These are phyloP conservation scores for Spea bombifrons DNA, from an alignment of 2,113 vertebrate species.

Conservation along the genomic window DNA sequence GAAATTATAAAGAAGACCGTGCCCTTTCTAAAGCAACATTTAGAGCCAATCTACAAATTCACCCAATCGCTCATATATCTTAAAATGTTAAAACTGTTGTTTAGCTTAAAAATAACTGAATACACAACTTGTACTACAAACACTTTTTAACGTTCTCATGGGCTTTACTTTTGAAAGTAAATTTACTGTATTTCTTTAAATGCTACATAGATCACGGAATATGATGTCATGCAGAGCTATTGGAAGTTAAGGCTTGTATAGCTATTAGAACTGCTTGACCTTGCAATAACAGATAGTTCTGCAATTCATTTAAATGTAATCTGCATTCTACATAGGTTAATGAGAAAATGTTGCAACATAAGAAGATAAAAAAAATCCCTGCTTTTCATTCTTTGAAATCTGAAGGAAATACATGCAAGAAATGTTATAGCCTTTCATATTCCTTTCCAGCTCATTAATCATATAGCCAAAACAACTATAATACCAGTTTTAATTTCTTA, in stretches of 20 bases:
- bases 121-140: not conserved
- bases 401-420: constrained; percentile 19
- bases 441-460: constrained; percentile 25
- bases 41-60: no score
- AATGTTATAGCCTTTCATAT: constrained; percentile 26
- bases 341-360: constrained; percentile 28
- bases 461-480: constrained; percentile 2
- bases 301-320: constrained; percentile 34
- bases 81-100: no score
- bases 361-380: constrained; percentile 19
- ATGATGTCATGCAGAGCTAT: constrained; percentile 34
- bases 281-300: constrained; percentile 35
- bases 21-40: no score
- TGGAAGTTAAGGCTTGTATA: constrained; percentile 18
- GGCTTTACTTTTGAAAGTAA: not conserved
- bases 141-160: not conserved
- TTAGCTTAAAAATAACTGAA: not conserved
- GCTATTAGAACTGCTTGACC: constrained; percentile 28
- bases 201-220: constrained; percentile 26
- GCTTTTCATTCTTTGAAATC: constrained; percentile 6
- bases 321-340: constrained; percentile 28
- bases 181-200: constrained; percentile 11
- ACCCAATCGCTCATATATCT: no score
- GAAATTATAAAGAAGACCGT: no score
- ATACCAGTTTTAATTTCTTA: constrained; percentile 22